phyloP scores from a whole-genome alignment of 2,797 vertebrate species.

The Adelosebastes latens region DNA sequence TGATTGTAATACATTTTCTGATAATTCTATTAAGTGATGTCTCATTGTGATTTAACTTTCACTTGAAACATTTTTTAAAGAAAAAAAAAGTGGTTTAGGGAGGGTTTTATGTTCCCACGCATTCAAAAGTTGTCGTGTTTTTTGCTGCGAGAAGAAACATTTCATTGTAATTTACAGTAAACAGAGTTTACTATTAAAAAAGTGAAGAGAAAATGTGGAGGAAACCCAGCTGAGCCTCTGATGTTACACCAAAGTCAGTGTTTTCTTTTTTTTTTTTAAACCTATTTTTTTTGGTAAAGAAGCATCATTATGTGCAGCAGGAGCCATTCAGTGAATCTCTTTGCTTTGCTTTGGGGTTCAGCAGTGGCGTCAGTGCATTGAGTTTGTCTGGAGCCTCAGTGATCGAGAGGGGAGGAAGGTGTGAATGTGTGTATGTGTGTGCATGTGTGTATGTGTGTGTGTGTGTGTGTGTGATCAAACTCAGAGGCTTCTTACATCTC shows the following conservation, averaged over 20 bases:
- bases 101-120: not conserved
- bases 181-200: not conserved
- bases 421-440: constrained; percentile 18
- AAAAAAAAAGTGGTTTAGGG: not conserved
- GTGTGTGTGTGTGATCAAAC: constrained; percentile 49
- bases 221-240: not conserved
- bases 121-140: not conserved
- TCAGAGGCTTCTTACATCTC: constrained; percentile 67
- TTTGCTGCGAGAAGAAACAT: not conserved
- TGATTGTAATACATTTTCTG: not conserved
- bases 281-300: not conserved
- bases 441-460: not conserved
- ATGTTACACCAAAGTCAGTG: too few species aligned
- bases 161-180: not conserved
- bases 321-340: not conserved
- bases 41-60: too few species aligned
- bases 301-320: not conserved
- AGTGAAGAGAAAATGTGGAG: not conserved
- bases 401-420: constrained; percentile 34
- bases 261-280: too few species aligned
- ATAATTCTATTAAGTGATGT: not conserved
- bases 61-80: not conserved
- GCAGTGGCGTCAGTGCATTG: constrained; percentile 42
- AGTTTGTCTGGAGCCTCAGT: constrained; percentile 55
- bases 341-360: constrained; percentile 21